A percentile compares a stretch with the other conserved stretches of the same genome.
These are phyloP conservation scores for Chrysochloris asiatica DNA, from an alignment of 2,113 vertebrate genomes.

Conservation along the genomic window DNA sequence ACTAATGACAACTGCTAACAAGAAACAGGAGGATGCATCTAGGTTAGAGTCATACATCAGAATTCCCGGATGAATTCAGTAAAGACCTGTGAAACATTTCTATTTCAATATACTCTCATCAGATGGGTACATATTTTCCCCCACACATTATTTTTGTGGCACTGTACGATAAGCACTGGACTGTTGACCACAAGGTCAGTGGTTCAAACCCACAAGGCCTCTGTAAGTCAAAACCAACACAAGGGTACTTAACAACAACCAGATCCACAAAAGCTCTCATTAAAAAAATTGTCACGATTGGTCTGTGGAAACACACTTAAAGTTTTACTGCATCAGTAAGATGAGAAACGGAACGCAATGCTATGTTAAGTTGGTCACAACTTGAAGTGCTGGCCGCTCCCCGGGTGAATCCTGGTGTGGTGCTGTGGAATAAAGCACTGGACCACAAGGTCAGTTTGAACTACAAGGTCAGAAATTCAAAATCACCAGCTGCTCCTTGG, in stretches of 20 bases:
- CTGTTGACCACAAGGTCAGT: too few relatives aligned
- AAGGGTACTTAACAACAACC: too few relatives aligned
- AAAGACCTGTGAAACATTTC: slow-evolving; percentile 31
- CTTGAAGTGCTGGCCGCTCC: not conserved
- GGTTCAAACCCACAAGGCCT: too few relatives aligned
- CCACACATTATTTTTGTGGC: slow-evolving; percentile 35
- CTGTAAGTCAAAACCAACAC: too few relatives aligned
- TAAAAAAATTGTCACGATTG: not conserved
- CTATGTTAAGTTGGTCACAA: not conserved
- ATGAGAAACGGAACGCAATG: not conserved
- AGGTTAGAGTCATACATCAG: not conserved
- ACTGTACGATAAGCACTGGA: too few relatives aligned
- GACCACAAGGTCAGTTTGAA: too few relatives aligned
- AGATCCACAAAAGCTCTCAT: slow-evolving; percentile 5
- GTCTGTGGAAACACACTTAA: slow-evolving; percentile 13
- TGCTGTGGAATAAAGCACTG: too few relatives aligned
- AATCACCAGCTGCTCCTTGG: too few relatives aligned
- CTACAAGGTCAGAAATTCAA: too few relatives aligned
- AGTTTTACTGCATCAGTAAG: slow-evolving; percentile 9
- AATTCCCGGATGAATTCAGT: slow-evolving; percentile 14
- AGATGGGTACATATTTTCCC: not conserved
- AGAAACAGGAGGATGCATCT: not conserved
- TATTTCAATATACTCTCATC: slow-evolving; percentile 32
- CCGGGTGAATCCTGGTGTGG: too few relatives aligned
- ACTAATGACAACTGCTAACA: not conserved